A percentile compares a stretch with the other conserved stretches of the same genome.
phyloP scores from a whole-genome alignment of 1,140 invertebrate species.

The Drosophila kanapiae region DNA sequence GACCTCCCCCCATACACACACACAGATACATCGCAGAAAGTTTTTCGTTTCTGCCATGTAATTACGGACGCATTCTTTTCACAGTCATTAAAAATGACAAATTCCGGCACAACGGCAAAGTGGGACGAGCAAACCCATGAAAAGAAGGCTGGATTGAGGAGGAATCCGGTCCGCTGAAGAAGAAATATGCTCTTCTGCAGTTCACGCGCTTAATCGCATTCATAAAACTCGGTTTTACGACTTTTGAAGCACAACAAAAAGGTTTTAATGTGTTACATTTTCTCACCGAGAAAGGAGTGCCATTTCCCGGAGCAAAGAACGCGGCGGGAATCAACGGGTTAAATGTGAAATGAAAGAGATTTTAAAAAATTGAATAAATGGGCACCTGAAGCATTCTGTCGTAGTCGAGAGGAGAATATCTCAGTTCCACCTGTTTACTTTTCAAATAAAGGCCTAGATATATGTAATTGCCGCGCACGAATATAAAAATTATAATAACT shows the following conservation, averaged over 20 bases:
- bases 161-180: slow-evolving; percentile 30
- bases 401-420: slow-evolving; percentile 5
- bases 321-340: slow-evolving; percentile 31
- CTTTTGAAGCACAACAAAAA: slow-evolving; percentile 68
- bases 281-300: slow-evolving; percentile 13
- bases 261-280: slow-evolving; percentile 72
- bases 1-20: background rate
- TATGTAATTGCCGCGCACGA: slow-evolving; percentile 50
- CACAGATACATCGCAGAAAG: slow-evolving; percentile 54
- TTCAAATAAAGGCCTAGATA: slow-evolving; percentile 41
- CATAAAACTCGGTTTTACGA: slow-evolving; percentile 81
- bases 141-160: slow-evolving; percentile 15
- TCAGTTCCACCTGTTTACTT: slow-evolving; percentile 13
- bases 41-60: slow-evolving; percentile 68
- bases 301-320: slow-evolving; percentile 7
- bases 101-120: slow-evolving; percentile 74
- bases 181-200: slow-evolving; percentile 79
- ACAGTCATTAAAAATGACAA: slow-evolving; percentile 83
- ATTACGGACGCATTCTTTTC: slow-evolving; percentile 81
- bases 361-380: slow-evolving; percentile 66
- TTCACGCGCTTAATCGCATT: slow-evolving; percentile 81
- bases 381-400: slow-evolving; percentile 16
- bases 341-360: slow-evolving; percentile 65
- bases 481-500: background rate
- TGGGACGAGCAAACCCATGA: slow-evolving; percentile 39